Conservation (phyloP, 2,888 invertebrate species). For the Plebejus argus region DNA sequence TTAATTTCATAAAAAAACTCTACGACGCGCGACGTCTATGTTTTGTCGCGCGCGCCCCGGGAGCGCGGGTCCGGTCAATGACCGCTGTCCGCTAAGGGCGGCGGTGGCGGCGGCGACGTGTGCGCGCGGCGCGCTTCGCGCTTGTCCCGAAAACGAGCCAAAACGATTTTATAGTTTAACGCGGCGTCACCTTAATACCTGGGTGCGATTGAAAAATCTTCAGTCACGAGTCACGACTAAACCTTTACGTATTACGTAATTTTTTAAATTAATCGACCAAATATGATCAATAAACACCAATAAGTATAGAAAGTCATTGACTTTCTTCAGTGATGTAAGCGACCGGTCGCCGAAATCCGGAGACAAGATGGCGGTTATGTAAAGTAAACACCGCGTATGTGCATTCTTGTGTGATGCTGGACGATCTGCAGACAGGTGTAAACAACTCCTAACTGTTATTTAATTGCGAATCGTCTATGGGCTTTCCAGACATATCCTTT, state of each 20-base stretch:
- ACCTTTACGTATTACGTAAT: neutral
- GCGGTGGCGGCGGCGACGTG: too few relatives aligned
- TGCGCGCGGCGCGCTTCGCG: too few relatives aligned
- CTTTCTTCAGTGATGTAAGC: slow-evolving; percentile 46
- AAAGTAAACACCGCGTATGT: neutral
- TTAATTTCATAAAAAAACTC: too few relatives aligned
- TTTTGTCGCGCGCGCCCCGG: too few relatives aligned
- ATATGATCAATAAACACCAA: slow-evolving; percentile 35
- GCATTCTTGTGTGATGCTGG: neutral
- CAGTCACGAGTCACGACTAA: neutral
- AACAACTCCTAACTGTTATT: neutral
- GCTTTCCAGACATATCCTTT: neutral
- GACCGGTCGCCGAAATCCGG: slow-evolving; percentile 42
- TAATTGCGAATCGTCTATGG: neutral
- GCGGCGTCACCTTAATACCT: too few relatives aligned
- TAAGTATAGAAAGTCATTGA: slow-evolving; percentile 48
- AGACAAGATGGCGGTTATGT: slow-evolving; percentile 33
- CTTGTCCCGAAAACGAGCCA: too few relatives aligned
- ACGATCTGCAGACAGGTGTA: neutral
- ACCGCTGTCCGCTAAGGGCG: too few relatives aligned
- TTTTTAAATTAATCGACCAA: slow-evolving; percentile 23
- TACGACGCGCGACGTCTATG: too few relatives aligned
- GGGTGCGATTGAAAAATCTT: neutral
- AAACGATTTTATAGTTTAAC: too few relatives aligned
- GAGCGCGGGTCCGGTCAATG: too few relatives aligned